Conservation (phyloP, 2,888 invertebrate species). For the Maniola hyperantus region DNA sequence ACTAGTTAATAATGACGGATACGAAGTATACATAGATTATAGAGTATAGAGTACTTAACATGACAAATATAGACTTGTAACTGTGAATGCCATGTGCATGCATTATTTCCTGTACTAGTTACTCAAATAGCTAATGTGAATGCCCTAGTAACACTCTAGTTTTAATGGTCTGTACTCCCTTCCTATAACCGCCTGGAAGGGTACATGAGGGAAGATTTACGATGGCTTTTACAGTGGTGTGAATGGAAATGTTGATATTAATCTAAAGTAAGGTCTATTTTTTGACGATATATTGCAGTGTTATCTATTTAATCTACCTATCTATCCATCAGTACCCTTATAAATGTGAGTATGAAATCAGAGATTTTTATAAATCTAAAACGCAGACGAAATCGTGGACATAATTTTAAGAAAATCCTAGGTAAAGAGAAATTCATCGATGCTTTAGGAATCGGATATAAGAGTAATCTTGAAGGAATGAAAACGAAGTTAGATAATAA, state of each 20-base stretch:
- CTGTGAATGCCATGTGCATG: background rate
- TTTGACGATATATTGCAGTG: constrained; percentile 10
- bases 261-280: constrained; percentile 22
- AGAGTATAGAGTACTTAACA: no score
- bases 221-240: constrained; percentile 65
- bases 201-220: constrained; percentile 57
- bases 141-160: constrained; percentile 44
- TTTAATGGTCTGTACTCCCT: constrained; percentile 54
- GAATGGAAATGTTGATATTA: constrained; percentile 64
- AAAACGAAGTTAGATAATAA: no score
- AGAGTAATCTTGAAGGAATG: no score
- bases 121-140: constrained; percentile 31
- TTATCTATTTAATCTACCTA: background rate
- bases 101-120: constrained; percentile 21
- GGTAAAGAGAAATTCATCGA: no score
- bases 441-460: no score
- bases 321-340: background rate
- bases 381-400: no score
- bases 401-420: no score
- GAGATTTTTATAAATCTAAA: no score
- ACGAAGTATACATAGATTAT: background rate
- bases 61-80: constrained; percentile 5
- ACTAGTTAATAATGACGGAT: background rate
- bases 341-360: no score
- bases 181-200: constrained; percentile 55